A percentile compares a stretch with the other conserved stretches of the same genome.
phyloP scores from a whole-genome alignment of 92 coral and sea anemone genomes.

The Desmophyllum pertusum region DNA sequence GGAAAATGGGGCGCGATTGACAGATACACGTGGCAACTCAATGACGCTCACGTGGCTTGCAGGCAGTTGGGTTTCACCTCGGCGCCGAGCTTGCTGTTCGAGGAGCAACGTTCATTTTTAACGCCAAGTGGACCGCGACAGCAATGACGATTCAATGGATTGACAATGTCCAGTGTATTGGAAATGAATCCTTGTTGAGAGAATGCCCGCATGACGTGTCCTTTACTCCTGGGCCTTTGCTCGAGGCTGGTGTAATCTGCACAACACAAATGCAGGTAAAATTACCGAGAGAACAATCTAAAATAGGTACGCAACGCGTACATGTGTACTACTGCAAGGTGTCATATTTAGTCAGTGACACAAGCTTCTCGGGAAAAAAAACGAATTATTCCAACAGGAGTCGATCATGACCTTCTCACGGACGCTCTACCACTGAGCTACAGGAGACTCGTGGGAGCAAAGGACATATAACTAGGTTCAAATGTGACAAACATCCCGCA shows the following conservation, averaged over 20 bases:
- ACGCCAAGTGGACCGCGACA: neutral
- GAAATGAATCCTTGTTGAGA: constrained; percentile 47
- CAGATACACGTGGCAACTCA: constrained; percentile 55
- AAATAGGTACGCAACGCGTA: too few relatives aligned
- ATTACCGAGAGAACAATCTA: too few relatives aligned
- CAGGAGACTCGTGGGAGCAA: too few relatives aligned
- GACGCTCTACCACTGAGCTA: too few relatives aligned
- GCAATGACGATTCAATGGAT: constrained; percentile 50
- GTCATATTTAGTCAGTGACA: too few relatives aligned
- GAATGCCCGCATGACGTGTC: constrained; percentile 52
- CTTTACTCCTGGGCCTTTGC: constrained; percentile 30
- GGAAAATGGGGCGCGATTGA: constrained; percentile 61
- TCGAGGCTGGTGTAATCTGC: constrained; percentile 71
- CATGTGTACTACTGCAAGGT: too few relatives aligned
- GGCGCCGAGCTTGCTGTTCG: constrained; percentile 56
- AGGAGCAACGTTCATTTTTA: constrained; percentile 56
- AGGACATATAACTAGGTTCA: too few relatives aligned
- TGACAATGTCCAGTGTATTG: constrained; percentile 44
- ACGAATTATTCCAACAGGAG: too few relatives aligned
- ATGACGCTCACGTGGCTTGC: constrained; percentile 68
- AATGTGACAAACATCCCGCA: too few relatives aligned
- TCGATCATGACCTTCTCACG: too few relatives aligned
- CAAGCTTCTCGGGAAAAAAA: too few relatives aligned
- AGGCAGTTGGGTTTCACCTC: constrained; percentile 51
- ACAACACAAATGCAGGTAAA: constrained; percentile 48